phyloP scores from a whole-genome alignment of 2,888 invertebrate species.

The Pachydiplax longipennis region DNA sequence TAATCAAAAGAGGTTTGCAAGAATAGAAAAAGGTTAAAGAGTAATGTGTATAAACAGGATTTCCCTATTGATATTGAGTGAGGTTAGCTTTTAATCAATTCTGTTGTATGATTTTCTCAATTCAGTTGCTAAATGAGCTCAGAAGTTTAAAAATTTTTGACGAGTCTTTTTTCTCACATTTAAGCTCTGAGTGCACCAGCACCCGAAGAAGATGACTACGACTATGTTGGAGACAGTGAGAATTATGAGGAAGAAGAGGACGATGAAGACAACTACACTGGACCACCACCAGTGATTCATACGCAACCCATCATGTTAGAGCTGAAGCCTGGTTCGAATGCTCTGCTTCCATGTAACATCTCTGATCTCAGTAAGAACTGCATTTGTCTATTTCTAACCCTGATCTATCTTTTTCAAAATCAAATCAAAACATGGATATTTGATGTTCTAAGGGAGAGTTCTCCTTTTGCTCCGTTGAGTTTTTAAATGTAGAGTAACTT shows the following conservation, averaged over 20 bases:
- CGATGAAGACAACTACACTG: conserved; percentile 48
- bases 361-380: conserved; percentile 54
- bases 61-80: too few relatives aligned
- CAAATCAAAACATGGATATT: too few relatives aligned
- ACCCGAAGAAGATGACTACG: neutral
- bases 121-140: neutral
- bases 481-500: too few relatives aligned
- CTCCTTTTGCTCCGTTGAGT: too few relatives aligned
- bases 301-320: conserved; percentile 54
- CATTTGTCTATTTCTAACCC: conserved; percentile 45
- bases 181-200: neutral
- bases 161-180: neutral
- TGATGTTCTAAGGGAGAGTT: too few relatives aligned
- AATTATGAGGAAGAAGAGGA: conserved; percentile 54
- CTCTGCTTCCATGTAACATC: conserved; percentile 58
- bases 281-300: conserved; percentile 50
- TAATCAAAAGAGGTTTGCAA: too few relatives aligned
- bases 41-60: too few relatives aligned
- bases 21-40: too few relatives aligned
- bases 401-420: too few relatives aligned
- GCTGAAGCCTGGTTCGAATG: conserved; percentile 55
- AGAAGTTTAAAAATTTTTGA: neutral
- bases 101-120: too few relatives aligned
- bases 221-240: conserved; percentile 52
- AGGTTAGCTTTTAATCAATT: too few relatives aligned